phyloP scores from a whole-genome alignment of 1,140 invertebrate species.

The Argopecten irradians region DNA sequence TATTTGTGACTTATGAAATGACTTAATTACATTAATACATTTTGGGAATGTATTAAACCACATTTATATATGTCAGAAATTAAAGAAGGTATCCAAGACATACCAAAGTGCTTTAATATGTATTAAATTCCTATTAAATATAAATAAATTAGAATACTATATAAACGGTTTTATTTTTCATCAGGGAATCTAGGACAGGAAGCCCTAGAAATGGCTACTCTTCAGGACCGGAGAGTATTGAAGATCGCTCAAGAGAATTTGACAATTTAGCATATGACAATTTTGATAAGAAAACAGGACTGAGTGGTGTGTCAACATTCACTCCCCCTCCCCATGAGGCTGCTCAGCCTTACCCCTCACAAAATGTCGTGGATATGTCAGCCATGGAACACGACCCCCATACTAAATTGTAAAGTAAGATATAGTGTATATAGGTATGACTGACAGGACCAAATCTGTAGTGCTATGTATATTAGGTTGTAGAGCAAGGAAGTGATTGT shows the following conservation, averaged over 20 bases:
- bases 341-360: neutral
- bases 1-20: too few species aligned
- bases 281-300: neutral
- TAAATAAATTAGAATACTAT: too few species aligned
- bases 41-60: too few species aligned
- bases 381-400: conserved; percentile 12
- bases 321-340: neutral
- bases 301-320: neutral
- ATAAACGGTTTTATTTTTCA: conserved; percentile 1
- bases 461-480: neutral
- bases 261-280: conserved; percentile 22
- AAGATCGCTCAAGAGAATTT: neutral
- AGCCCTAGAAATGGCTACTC: neutral
- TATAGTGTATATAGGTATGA: neutral
- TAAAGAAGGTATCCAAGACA: too few species aligned
- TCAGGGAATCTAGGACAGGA: neutral
- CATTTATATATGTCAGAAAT: too few species aligned
- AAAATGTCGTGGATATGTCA: neutral
- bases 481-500: neutral
- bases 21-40: too few species aligned
- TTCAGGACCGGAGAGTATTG: neutral
- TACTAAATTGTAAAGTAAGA: neutral
- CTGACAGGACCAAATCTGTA: neutral
- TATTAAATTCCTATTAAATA: too few species aligned
- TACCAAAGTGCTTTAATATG: too few species aligned